Evolutionary conservation across 2,797 vertebrate genomes (phyloP), one percentile per base, ranked within the genome.

Genomic region (Arnoldichthys spilopterus): DNA sequence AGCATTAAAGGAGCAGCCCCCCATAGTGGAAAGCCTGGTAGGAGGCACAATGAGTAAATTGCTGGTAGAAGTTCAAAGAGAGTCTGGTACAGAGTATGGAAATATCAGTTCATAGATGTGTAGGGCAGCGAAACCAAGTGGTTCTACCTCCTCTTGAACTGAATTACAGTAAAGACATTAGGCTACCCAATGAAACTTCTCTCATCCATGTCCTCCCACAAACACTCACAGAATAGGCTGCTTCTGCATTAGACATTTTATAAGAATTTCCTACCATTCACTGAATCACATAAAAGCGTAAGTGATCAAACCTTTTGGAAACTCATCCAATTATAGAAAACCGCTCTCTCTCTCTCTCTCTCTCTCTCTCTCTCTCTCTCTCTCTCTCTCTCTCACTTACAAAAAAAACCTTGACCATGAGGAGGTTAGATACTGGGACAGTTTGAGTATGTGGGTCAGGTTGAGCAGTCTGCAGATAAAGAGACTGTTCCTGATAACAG

Each of bases 401-500:
- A 28, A 69, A 30, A 54, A 34, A 34, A 34, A 13, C 28, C 51
- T 37, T 54, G 45, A 47, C 24, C 67, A 85, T 84, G 13, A 61
- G 64, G 11, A 28, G 26, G 76, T 66, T 66, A 79, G 54, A 80
- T 59, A 37, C 82, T 67, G 81, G 84, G 88, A 34, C 85, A 87
- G 86, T 88, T 91, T 90, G 90, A 91, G 89, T 83, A 93, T 89
- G 82, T 92, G 86, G 93, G 90, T 92, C 92, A 91, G 89, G 88
- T 88, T 88, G 77, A 86, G 88, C 82, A 79, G 70, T 89, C 86
- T 82, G 79, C 85, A 88, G 88, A 90, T 89, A 90, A 88, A 87
- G 84, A 83, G 82, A 75, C 85, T 86, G 87, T 86, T 88, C 89
- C 89, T 86, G 87, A 90, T 91, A 90, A 79, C 84, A 45, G 37